Evolutionary conservation across 2,888 invertebrate species (phyloP).

Genomic region (Aspidiotus rigidus): DNA sequence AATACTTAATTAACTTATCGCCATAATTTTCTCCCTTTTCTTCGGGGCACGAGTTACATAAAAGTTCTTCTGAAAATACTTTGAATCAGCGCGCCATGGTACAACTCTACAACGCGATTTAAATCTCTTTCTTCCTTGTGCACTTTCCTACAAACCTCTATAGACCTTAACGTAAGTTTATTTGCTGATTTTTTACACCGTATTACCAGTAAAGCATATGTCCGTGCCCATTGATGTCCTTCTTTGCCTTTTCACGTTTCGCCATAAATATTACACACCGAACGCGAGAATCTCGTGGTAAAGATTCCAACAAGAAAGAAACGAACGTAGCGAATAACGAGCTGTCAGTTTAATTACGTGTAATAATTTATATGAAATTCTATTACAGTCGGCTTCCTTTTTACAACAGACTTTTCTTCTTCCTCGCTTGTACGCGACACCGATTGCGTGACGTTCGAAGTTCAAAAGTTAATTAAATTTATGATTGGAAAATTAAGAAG

Average conservation of each 20-base stretch:
- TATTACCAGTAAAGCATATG: no score
- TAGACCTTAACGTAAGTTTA: no score
- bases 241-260: neutral
- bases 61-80: no score
- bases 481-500: slow-evolving; percentile 3
- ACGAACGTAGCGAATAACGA: slow-evolving; percentile 17
- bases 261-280: slow-evolving; percentile 22
- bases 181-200: no score
- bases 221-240: neutral
- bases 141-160: no score
- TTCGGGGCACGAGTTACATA: no score
- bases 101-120: no score
- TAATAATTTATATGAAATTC: slow-evolving; percentile 30
- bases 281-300: neutral
- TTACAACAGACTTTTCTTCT: slow-evolving; percentile 13
- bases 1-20: no score
- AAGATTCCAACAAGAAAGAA: slow-evolving; percentile 23
- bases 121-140: no score
- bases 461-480: slow-evolving; percentile 27
- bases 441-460: slow-evolving; percentile 26
- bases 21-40: no score
- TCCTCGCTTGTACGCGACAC: slow-evolving; percentile 9
- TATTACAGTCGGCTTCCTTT: slow-evolving; percentile 22
- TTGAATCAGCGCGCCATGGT: no score
- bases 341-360: slow-evolving; percentile 28